A percentile compares a stretch with the other conserved stretches of the same genome.
Evolutionary conservation across 2,113 vertebrate genomes (phyloP).

Genomic region (Anolis sagrei): DNA sequence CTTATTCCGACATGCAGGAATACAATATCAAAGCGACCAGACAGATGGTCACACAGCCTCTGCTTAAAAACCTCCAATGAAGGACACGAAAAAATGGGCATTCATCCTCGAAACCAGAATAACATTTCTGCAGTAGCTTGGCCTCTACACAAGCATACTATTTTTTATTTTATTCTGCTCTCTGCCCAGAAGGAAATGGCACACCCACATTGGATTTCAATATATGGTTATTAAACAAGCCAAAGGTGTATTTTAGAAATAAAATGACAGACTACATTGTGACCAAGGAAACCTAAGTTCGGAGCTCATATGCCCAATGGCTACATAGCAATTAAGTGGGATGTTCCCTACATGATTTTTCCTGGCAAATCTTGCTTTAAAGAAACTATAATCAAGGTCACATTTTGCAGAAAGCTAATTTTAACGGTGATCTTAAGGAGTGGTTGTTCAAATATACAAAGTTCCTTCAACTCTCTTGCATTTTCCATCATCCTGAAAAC

Average conservation of each 20-base stretch:
- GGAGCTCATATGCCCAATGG: slow-evolving; percentile 24
- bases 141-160: neutral
- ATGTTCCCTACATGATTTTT: slow-evolving; percentile 10
- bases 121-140: neutral
- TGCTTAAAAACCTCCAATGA: too few species aligned
- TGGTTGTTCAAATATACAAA: slow-evolving; percentile 8
- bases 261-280: slow-evolving; percentile 29
- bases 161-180: neutral
- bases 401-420: slow-evolving; percentile 13
- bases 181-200: neutral
- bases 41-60: too few species aligned
- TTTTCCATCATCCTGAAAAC: neutral
- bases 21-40: too few species aligned
- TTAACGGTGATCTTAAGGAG: neutral
- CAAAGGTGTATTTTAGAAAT: slow-evolving; percentile 38
- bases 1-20: too few species aligned
- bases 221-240: neutral
- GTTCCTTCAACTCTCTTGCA: neutral
- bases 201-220: neutral
- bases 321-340: slow-evolving; percentile 30
- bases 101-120: neutral
- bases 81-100: neutral
- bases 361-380: neutral
- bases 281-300: slow-evolving; percentile 18
- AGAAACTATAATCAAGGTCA: slow-evolving; percentile 37